These are phyloP conservation scores for Poicephalus gulielmi DNA, from an alignment of 2,113 vertebrate genomes.

Conservation along the genomic window DNA sequence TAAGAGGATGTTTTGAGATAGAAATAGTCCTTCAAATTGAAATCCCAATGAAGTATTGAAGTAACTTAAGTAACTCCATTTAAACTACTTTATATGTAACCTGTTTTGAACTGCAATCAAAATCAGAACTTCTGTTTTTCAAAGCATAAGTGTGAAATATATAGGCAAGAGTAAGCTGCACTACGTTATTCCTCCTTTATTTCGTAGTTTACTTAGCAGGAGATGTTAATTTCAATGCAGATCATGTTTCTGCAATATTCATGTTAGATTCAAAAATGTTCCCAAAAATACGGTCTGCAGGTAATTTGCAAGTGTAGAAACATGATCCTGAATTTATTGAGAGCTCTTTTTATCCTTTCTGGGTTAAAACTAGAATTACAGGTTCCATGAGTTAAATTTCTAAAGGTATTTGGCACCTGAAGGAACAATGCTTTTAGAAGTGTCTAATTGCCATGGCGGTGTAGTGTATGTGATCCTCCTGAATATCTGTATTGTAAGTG, in stretches of 20 bases:
- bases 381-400: background rate
- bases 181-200: background rate
- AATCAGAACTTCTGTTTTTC: background rate
- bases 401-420: background rate
- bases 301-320: background rate
- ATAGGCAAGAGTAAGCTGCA: background rate
- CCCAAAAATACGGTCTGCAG: background rate
- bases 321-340: background rate
- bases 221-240: conserved; percentile 31
- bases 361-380: background rate
- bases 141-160: background rate
- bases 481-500: background rate
- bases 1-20: background rate
- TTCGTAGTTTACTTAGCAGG: conserved; percentile 15
- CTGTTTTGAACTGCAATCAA: background rate
- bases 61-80: background rate
- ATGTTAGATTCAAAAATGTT: conserved; percentile 14
- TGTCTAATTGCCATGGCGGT: background rate
- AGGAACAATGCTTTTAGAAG: background rate
- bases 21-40: background rate
- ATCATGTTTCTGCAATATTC: conserved; percentile 28
- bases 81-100: background rate
- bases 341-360: background rate
- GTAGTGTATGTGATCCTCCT: background rate
- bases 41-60: background rate